These are phyloP conservation scores for Odontamblyopus lacepedii DNA, from an alignment of 2,797 vertebrate genomes.

Conservation along the genomic window DNA sequence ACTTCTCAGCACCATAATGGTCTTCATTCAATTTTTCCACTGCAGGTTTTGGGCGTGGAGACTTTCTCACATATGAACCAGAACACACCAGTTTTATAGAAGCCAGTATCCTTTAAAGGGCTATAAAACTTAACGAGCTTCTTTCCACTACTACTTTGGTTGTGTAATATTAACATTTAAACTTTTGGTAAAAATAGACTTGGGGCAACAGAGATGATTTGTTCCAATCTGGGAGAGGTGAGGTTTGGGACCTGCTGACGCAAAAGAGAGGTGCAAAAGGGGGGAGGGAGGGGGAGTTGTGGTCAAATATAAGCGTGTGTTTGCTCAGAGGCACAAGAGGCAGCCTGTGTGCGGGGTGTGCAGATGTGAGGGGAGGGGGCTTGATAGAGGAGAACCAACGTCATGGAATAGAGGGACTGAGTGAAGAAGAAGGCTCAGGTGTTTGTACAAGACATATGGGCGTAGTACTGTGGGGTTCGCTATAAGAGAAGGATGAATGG, in stretches of 20 bases:
- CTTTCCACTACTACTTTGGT: conserved; percentile 42
- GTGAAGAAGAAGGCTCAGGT: conserved; percentile 39
- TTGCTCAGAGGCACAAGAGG: conserved; percentile 58
- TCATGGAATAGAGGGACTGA: conserved; percentile 46
- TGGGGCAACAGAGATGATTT: conserved; percentile 4
- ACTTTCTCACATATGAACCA: conserved; percentile 9
- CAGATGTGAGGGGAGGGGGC: conserved; percentile 30
- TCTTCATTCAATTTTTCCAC: conserved; percentile 49
- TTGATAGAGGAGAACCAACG: conserved; percentile 21
- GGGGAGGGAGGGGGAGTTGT: conserved; percentile 8
- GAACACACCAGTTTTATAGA: conserved; percentile 9
- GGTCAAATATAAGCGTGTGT: conserved; percentile 42
- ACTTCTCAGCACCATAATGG: conserved; percentile 25
- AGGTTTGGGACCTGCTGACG: conserved; percentile 28
- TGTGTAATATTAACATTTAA: conserved; percentile 14
- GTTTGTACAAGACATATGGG: conserved; percentile 54
- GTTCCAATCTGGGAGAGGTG: not conserved
- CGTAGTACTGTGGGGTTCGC: not conserved
- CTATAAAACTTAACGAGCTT: conserved; percentile 38
- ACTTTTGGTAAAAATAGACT: conserved; percentile 13
- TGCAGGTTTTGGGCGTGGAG: conserved; percentile 44
- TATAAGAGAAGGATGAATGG: conserved; percentile 32
- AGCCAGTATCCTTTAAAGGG: conserved; percentile 31
- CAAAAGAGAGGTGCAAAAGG: conserved; percentile 23
- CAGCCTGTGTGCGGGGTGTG: conserved; percentile 37